phyloP scores from a whole-genome alignment of 2,888 invertebrate genomes.

The Prenolepis imparis region DNA sequence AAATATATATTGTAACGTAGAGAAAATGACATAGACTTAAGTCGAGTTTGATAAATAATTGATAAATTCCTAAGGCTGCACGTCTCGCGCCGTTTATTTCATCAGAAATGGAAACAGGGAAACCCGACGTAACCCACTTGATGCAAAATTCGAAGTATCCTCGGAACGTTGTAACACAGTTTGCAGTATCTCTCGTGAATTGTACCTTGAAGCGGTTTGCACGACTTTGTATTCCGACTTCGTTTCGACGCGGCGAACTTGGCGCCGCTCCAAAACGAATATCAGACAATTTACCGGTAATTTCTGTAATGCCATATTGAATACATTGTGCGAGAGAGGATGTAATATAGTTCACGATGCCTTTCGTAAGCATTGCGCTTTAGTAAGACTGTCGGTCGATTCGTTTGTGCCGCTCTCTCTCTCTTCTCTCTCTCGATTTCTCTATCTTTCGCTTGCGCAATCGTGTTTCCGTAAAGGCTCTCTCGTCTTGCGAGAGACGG shows the following conservation, averaged over 20 bases:
- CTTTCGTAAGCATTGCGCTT: conserved; percentile 44
- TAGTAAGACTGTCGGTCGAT: neutral
- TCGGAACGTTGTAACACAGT: conserved; percentile 44
- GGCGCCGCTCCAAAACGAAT: conserved; percentile 46
- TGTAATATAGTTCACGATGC: conserved; percentile 46
- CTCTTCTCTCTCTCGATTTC: neutral
- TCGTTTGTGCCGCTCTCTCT: conserved; percentile 23
- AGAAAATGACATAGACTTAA: neutral
- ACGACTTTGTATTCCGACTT: conserved; percentile 46
- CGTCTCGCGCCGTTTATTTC: conserved; percentile 30
- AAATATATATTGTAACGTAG: neutral
- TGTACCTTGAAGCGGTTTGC: conserved; percentile 53
- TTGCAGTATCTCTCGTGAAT: conserved; percentile 38
- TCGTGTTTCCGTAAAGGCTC: conserved; percentile 51
- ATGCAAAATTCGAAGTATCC: conserved; percentile 50
- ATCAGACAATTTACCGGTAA: conserved; percentile 51
- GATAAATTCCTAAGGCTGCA: conserved; percentile 4
- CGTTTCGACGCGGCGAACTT: conserved; percentile 46
- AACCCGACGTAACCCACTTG: conserved; percentile 41
- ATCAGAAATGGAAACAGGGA: conserved; percentile 27
- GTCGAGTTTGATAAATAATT: conserved; percentile 32
- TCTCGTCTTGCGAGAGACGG: conserved; percentile 36
- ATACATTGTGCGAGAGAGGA: conserved; percentile 27
- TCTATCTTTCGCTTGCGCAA: conserved; percentile 43
- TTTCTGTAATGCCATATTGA: conserved; percentile 53